Conservation (phyloP, 2,113 vertebrate genomes). For the Struthio camelus region DNA sequence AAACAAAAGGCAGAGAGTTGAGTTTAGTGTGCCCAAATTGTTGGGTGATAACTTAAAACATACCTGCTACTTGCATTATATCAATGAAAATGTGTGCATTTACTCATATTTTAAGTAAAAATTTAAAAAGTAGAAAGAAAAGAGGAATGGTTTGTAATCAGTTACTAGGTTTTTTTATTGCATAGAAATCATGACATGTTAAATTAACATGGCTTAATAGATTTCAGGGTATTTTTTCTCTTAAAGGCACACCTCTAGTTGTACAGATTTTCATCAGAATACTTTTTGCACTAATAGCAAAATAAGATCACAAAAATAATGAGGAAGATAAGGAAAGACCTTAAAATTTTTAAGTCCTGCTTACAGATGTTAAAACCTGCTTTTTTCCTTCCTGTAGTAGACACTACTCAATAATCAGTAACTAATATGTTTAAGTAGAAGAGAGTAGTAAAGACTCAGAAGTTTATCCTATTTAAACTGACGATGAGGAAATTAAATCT, state of each 20-base stretch:
- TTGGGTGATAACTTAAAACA: slow-evolving; percentile 51
- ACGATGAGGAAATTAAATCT: slow-evolving; percentile 31
- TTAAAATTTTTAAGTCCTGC: neutral
- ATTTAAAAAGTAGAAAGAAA: slow-evolving; percentile 25
- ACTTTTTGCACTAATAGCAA: neutral
- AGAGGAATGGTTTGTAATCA: slow-evolving; percentile 21
- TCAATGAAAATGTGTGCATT: neutral
- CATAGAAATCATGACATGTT: neutral
- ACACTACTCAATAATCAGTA: slow-evolving; percentile 18
- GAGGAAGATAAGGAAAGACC: neutral
- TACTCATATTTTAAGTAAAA: neutral
- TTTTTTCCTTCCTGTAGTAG: neutral
- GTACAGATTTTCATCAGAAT: neutral
- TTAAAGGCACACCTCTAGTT: neutral
- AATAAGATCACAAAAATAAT: neutral
- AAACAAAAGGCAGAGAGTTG: slow-evolving; percentile 49
- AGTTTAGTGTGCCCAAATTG: slow-evolving; percentile 53
- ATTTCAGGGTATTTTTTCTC: neutral
- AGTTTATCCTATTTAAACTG: slow-evolving; percentile 2
- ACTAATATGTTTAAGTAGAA: neutral
- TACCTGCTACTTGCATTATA: neutral
- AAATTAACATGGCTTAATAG: neutral
- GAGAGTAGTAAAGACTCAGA: neutral
- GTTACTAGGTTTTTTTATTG: slow-evolving; percentile 21
- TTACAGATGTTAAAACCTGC: neutral